phyloP scores from a whole-genome alignment of 2,797 vertebrate species.

The Cacajao melanocephalus region DNA sequence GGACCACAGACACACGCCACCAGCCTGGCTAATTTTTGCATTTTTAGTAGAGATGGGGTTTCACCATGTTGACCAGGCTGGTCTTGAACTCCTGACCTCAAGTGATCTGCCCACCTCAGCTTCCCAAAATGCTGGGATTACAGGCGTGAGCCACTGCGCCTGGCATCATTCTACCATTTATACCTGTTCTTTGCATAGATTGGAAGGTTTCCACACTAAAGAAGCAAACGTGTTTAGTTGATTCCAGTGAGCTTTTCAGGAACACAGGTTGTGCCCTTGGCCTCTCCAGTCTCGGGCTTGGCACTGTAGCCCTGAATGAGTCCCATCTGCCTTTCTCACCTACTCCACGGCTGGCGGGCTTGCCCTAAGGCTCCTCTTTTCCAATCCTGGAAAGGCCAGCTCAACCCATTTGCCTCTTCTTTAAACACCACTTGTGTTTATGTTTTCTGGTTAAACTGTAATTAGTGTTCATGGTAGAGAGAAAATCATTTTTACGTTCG shows the following conservation, averaged over 20 bases:
- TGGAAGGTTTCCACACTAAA: background rate
- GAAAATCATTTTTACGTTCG: background rate
- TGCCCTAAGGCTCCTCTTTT: background rate
- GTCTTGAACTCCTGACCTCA: too few species aligned
- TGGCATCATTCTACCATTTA: background rate
- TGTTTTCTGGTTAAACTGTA: background rate
- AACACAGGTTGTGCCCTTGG: background rate
- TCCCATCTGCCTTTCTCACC: background rate
- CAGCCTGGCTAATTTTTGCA: too few species aligned
- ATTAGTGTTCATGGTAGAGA: background rate
- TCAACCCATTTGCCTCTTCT: background rate
- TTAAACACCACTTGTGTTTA: background rate
- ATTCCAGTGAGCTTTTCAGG: background rate
- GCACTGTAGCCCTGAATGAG: background rate
- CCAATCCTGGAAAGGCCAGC: background rate
- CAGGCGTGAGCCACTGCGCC: too few species aligned
- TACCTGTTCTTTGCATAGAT: background rate
- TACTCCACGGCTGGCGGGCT: background rate
- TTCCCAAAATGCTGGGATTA: too few species aligned
- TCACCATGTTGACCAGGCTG: too few species aligned
- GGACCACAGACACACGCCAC: too few species aligned
- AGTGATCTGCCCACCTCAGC: too few species aligned
- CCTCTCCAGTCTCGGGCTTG: background rate
- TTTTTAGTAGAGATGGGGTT: too few species aligned
- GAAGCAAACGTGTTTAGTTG: background rate